These are phyloP conservation scores for Bombus superbus DNA, from an alignment of 1,140 invertebrate species.

Conservation along the genomic window DNA sequence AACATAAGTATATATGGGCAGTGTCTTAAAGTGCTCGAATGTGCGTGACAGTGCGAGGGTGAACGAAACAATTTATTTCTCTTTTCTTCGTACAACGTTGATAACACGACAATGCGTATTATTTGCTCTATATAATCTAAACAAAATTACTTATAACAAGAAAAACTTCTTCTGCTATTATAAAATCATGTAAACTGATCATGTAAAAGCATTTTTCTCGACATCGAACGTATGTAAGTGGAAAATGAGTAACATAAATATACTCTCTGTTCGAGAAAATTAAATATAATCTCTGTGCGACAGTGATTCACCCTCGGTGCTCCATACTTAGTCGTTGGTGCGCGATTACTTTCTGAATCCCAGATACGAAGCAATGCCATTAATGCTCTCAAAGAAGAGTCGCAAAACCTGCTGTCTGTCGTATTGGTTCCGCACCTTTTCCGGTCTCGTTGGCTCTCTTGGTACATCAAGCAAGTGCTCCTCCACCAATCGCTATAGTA, in stretches of 20 bases:
- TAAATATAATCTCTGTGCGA: neutral
- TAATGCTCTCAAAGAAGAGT: slow-evolving; percentile 70
- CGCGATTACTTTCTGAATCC: slow-evolving; percentile 64
- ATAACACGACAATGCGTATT: neutral
- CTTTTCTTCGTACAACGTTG: neutral
- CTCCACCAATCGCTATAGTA: slow-evolving; percentile 69
- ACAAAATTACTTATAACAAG: neutral
- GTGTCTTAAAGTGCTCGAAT: neutral
- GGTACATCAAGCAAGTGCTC: slow-evolving; percentile 59
- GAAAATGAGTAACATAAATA: neutral
- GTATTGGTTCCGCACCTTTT: slow-evolving; percentile 54
- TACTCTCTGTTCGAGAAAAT: neutral
- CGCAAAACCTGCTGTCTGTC: slow-evolving; percentile 53
- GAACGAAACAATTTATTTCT: slow-evolving; percentile 19
- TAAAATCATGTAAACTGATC: neutral
- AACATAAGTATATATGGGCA: neutral
- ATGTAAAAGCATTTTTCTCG: too few relatives aligned
- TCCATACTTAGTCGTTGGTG: slow-evolving; percentile 6
- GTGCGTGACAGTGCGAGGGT: neutral
- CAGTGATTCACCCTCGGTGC: slow-evolving; percentile 14
- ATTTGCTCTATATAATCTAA: too few relatives aligned
- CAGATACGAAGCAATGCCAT: slow-evolving; percentile 68
- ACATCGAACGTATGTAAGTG: neutral
- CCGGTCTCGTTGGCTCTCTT: slow-evolving; percentile 37
- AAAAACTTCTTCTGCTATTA: neutral